Conservation (phyloP, 2,797 vertebrate species). For the Bradypus variegatus region DNA sequence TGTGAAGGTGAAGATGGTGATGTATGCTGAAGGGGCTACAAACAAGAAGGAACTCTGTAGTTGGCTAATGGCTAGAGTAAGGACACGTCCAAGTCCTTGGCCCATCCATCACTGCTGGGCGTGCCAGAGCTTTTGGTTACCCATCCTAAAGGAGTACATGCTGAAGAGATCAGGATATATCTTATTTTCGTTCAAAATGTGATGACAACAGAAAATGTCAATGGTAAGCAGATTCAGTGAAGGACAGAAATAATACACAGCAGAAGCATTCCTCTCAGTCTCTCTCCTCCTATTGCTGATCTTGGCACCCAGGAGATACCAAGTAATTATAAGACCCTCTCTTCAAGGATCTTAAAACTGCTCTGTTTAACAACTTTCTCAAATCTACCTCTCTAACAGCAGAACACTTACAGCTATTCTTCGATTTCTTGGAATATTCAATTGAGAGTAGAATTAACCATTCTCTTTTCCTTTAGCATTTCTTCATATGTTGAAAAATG, state of each 20-base stretch:
- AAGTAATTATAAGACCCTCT: neutral
- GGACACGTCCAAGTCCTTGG: neutral
- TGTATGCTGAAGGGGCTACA: no score
- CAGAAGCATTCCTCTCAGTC: neutral
- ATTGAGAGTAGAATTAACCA: neutral
- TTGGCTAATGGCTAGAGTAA: neutral
- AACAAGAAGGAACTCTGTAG: neutral
- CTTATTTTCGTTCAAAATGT: neutral
- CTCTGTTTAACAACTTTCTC: neutral
- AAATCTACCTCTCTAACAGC: neutral
- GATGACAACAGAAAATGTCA: neutral
- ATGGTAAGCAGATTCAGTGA: neutral
- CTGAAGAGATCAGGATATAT: neutral
- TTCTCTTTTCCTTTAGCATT: neutral
- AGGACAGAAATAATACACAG: neutral
- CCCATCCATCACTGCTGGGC: neutral
- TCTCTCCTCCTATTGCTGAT: neutral
- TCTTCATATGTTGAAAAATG: neutral
- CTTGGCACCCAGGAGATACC: neutral
- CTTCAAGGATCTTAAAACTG: neutral
- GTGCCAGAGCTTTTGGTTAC: neutral
- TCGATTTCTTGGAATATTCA: neutral
- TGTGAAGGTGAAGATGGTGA: neutral
- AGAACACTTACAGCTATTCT: neutral
- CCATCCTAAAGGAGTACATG: neutral